Percentiles rank a stretch among this genome's conserved stretches.
Conservation (phyloP, 1,140 invertebrate species). For the Atta cephalotes region DNA sequence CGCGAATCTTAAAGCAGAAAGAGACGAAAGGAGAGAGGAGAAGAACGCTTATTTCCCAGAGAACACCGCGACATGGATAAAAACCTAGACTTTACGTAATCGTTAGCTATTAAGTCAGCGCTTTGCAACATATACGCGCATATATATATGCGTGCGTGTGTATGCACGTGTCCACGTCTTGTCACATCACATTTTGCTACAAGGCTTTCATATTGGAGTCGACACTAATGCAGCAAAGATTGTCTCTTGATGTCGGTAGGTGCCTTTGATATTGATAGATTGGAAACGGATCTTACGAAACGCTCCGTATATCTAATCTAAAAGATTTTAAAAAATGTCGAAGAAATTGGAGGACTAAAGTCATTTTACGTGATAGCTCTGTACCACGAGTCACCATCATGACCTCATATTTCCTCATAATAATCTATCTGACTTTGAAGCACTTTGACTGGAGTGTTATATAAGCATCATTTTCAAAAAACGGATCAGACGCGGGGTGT, state of each 20-base stretch:
- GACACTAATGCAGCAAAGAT: conserved; percentile 64
- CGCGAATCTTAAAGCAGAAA: conserved; percentile 28
- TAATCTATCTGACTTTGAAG: neutral
- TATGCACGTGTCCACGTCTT: conserved; percentile 32
- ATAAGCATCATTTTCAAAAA: neutral
- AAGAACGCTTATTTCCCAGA: conserved; percentile 1
- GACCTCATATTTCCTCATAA: neutral
- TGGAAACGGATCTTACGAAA: conserved; percentile 28
- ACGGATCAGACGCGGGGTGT: neutral
- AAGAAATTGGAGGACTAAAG: conserved; percentile 26
- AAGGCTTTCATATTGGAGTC: conserved; percentile 60
- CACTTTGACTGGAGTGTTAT: neutral
- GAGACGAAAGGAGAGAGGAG: neutral
- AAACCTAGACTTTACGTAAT: conserved; percentile 64
- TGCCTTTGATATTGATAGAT: neutral
- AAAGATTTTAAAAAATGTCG: neutral
- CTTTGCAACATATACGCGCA: neutral
- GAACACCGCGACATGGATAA: conserved; percentile 11
- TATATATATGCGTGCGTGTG: neutral
- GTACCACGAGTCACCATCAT: neutral
- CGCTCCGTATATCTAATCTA: neutral
- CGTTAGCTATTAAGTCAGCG: conserved; percentile 53
- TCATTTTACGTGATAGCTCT: conserved; percentile 14
- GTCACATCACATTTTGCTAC: conserved; percentile 18
- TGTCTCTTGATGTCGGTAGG: neutral